Base-by-base conservation (phyloP, 2,113 vertebrate species). In the Etheostoma cragini region DNA sequence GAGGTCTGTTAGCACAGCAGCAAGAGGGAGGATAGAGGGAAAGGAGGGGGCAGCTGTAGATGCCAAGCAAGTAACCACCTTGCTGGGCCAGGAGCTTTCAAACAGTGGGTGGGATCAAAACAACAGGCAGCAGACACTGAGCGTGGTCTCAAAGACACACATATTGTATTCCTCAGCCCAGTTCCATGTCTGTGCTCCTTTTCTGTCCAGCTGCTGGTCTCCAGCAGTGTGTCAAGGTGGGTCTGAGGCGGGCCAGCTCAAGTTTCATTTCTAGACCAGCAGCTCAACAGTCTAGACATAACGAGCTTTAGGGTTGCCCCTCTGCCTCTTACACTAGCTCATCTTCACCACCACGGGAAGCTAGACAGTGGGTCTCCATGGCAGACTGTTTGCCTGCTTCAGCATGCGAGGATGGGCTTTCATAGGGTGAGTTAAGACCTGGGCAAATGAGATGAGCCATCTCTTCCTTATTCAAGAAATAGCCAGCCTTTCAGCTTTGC, bases 71-170 rank as follows among this genome's bases (percentile, higher is more conserved):
- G 82, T 87, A 85, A 61, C 82, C 64, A 65, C 60, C 84, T 81
- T 4, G 47, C 74, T 63, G 65, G 78, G 86, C 80, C 86, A 68
- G 82, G 60, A 91, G 89, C 88, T 91, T 78, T 84, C 13, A 49
- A 90, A 87, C 91, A 92, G 88, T 91, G 90, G 91, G 92, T 83
- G 92, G 91, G 85, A 90, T 87, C 86, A 90, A 92, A 93, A 92
- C 92, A 92, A 92, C 87, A 90, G 83, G 74, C 88, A 87, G 85
- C 15, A 77, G 85, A 86, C 84, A 87, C 67, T 19, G 83, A 87
- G 86, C 82, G 19, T 8, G 81, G 74, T 84, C 80, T 86, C 56
- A 13, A 57, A 81, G 76, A 79, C 73, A 79, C 89, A 87, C 84
- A 72, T 54, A 85, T 68, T 80, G 71, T 66, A 57, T 76, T 80